These are phyloP conservation scores for Meandrina meandrites DNA, from an alignment of 92 coral and sea anemone species.

Conservation along the genomic window DNA sequence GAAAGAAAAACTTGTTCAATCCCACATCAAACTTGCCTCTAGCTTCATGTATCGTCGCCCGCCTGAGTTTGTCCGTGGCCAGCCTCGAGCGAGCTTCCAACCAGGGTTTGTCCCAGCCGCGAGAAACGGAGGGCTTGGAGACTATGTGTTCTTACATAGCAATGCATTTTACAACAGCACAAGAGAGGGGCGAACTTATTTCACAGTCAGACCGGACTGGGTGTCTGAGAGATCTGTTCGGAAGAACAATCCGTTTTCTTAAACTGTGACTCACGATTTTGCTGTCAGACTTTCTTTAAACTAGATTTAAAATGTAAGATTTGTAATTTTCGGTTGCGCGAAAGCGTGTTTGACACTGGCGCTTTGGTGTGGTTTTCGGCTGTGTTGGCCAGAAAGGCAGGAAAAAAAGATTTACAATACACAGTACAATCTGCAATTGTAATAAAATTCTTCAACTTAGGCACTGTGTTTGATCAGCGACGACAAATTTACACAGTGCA, in stretches of 20 bases:
- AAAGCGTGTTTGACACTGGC: background rate
- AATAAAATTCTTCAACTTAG: background rate
- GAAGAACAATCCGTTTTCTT: conserved; percentile 92
- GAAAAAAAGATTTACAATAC: background rate
- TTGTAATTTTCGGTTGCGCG: background rate
- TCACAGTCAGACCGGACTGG: conserved; percentile 92
- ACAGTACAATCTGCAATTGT: background rate
- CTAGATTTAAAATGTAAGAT: background rate
- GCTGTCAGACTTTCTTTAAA: background rate
- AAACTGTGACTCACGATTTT: background rate
- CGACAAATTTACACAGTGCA: too few species aligned
- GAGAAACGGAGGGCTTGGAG: conserved; percentile 66
- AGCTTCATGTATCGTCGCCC: conserved; percentile 86
- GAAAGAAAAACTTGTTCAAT: conserved; percentile 75
- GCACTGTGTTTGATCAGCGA: too few species aligned
- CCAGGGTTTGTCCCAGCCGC: conserved; percentile 91
- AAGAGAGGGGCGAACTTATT: conserved; percentile 56
- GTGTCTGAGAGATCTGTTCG: conserved; percentile 82
- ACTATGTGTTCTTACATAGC: conserved; percentile 77
- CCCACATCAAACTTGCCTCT: conserved; percentile 79
- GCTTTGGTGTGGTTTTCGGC: background rate
- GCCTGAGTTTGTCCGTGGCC: conserved; percentile 74
- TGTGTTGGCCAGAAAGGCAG: background rate
- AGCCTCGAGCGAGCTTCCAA: conserved; percentile 57
- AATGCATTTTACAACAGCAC: conserved; percentile 76